Conservation (phyloP, 2,888 invertebrate species). For the Phyllotreta striolata region DNA sequence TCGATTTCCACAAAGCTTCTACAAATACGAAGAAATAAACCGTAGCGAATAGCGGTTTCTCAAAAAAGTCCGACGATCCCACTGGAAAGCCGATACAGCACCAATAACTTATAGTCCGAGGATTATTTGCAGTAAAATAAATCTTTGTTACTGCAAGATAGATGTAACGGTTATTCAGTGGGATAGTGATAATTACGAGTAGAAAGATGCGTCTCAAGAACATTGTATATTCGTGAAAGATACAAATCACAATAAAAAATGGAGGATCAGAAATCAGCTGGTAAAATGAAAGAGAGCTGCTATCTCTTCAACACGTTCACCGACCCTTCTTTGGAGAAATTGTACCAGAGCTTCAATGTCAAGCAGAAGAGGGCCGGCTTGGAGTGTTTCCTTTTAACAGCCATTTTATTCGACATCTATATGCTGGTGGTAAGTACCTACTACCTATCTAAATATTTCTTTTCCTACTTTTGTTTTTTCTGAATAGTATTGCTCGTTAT, state of each 20-base stretch:
- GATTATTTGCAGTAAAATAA: not conserved
- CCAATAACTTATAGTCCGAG: not conserved
- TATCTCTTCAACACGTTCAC: constrained; percentile 63
- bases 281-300: constrained; percentile 53
- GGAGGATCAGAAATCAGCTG: constrained; percentile 54
- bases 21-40: constrained; percentile 30
- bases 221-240: constrained; percentile 1
- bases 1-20: constrained; percentile 25
- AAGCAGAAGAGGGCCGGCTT: constrained; percentile 76
- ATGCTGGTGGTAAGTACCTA: constrained; percentile 66
- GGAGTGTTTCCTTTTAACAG: constrained; percentile 72
- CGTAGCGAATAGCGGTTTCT: constrained; percentile 15
- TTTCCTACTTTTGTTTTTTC: not conserved
- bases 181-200: not conserved
- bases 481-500: not conserved
- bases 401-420: constrained; percentile 72
- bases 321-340: constrained; percentile 71
- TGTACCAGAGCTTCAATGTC: constrained; percentile 76
- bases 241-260: constrained; percentile 38
- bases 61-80: constrained; percentile 9
- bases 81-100: constrained; percentile 12
- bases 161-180: not conserved
- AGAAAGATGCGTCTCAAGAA: constrained; percentile 19
- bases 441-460: not conserved
- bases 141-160: not conserved